phyloP scores from a whole-genome alignment of 2,888 invertebrate genomes.

The Lydus trimaculatus region DNA sequence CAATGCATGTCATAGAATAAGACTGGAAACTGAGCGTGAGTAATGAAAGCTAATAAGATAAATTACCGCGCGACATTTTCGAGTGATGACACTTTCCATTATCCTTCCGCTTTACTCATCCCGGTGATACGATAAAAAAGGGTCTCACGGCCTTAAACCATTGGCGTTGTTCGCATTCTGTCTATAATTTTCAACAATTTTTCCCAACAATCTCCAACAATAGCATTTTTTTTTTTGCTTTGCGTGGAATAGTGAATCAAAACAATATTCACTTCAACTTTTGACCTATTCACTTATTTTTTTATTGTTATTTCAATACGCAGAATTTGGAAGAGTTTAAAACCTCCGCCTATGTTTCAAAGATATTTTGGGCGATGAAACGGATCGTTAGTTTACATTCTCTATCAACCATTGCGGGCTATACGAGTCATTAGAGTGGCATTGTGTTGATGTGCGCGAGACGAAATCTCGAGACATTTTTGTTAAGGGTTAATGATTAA shows the following conservation, averaged over 20 bases:
- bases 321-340: background rate
- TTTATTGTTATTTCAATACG: background rate
- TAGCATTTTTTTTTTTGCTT: too few species aligned
- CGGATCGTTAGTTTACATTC: slow-evolving; percentile 59
- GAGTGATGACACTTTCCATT: slow-evolving; percentile 48
- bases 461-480: slow-evolving; percentile 51
- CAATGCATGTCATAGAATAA: slow-evolving; percentile 29
- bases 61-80: slow-evolving; percentile 47
- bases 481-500: slow-evolving; percentile 58
- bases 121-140: slow-evolving; percentile 36
- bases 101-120: slow-evolving; percentile 41
- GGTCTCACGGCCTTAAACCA: slow-evolving; percentile 38
- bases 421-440: slow-evolving; percentile 56
- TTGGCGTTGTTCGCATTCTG: slow-evolving; percentile 24
- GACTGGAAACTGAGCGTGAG: slow-evolving; percentile 37
- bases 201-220: background rate
- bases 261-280: background rate
- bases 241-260: too few species aligned
- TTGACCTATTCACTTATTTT: background rate
- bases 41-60: slow-evolving; percentile 50
- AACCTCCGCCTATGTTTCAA: slow-evolving; percentile 39
- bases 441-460: slow-evolving; percentile 50
- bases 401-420: slow-evolving; percentile 55
- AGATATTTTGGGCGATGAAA: slow-evolving; percentile 55
- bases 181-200: background rate